These are phyloP conservation scores for Chrysotoxum bicinctum DNA, from an alignment of 2,888 invertebrate genomes.

Conservation along the genomic window DNA sequence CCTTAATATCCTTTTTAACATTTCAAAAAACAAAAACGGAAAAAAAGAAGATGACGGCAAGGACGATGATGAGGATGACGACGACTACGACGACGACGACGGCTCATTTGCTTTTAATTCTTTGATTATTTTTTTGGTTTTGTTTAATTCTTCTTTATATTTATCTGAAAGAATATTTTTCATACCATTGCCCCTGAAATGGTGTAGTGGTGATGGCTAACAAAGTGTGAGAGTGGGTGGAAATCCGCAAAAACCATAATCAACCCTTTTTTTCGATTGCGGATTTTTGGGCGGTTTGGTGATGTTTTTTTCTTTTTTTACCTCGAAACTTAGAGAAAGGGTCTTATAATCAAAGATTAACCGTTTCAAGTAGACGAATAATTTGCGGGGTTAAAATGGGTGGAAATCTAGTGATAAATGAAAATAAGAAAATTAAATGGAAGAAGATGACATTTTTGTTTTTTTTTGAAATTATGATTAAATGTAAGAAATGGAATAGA, in stretches of 20 bases:
- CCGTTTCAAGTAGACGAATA: constrained; percentile 71
- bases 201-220: too few species aligned
- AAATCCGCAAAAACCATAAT: constrained; percentile 67
- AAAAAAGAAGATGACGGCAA: constrained; percentile 23
- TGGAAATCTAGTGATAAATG: constrained; percentile 67
- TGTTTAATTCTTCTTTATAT: constrained; percentile 24
- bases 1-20: constrained; percentile 66
- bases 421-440: constrained; percentile 61
- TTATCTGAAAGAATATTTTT: constrained; percentile 36
- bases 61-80: constrained; percentile 18
- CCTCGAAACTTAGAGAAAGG: constrained; percentile 2
- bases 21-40: not conserved
- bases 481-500: not conserved
- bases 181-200: constrained; percentile 45
- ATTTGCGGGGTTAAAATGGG: constrained; percentile 74
- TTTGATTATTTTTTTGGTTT: constrained; percentile 60
- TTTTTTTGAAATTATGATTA: not conserved
- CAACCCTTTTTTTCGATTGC: constrained; percentile 59
- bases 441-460: constrained; percentile 27
- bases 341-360: constrained; percentile 72
- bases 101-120: constrained; percentile 73
- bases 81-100: constrained; percentile 1
- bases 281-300: constrained; percentile 30
- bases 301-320: not conserved
- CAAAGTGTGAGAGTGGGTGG: constrained; percentile 59